Conservation (phyloP, 1,140 invertebrate species). For the Pogonomyrmex barbatus region DNA sequence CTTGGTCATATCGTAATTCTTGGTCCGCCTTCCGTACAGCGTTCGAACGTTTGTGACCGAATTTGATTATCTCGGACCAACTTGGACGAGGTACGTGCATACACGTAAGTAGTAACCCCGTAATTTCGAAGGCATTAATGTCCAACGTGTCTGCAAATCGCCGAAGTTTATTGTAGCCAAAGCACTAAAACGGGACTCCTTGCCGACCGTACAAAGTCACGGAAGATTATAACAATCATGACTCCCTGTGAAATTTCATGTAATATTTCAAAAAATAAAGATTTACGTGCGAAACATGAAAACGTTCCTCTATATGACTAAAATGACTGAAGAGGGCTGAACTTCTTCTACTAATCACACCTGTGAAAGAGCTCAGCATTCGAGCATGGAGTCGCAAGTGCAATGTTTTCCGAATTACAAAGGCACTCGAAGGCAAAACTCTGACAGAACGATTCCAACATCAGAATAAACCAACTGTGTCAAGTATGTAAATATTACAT, state of each 20-base stretch:
- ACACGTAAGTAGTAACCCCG: slow-evolving; percentile 18
- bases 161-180: slow-evolving; percentile 39
- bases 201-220: not conserved
- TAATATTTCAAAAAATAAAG: not conserved
- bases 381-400: not conserved
- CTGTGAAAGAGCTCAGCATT: not conserved
- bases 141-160: slow-evolving; percentile 26
- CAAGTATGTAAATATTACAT: slow-evolving; percentile 20
- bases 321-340: not conserved
- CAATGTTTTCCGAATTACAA: not conserved
- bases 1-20: not conserved
- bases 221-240: not conserved
- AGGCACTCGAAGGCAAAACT: not conserved
- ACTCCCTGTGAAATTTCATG: not conserved
- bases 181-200: slow-evolving; percentile 2
- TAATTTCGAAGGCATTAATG: slow-evolving; percentile 65
- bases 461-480: not conserved
- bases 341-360: not conserved
- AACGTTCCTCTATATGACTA: not conserved
- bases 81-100: not conserved
- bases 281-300: not conserved
- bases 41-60: not conserved
- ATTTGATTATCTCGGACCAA: slow-evolving; percentile 6
- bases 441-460: not conserved
- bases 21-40: not conserved